Evolutionary conservation across 2,888 invertebrate species (phyloP), one percentile per base, ranked within the genome.

Genomic region (Drosophila fulvimacula): DNA sequence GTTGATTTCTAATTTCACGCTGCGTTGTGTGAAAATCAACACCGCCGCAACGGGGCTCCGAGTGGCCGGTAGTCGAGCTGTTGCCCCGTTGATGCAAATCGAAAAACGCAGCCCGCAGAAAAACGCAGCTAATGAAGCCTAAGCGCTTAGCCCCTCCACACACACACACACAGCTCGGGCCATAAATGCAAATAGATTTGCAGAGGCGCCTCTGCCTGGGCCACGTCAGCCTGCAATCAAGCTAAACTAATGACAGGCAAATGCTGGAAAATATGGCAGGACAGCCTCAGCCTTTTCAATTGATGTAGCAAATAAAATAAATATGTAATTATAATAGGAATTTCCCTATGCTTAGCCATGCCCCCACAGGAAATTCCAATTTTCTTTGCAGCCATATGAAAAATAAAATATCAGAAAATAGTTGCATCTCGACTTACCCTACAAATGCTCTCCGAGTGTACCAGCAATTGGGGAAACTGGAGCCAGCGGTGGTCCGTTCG

Each of bases 1-100:
- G 89, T 84, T 89, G 89, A 82, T 87, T 83, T 83, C 89, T 89
- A 83, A 83, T 83, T 83, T 90, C 90, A 90, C 90, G 90, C 77
- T 86, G 79, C 71, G 90, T 77, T 83, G 90, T 88, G 88, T 83
- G 90, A 90, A 90, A 90, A 79, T 90, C 89, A 86, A 78, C 88
- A 88, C 90, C 81, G 82, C 27, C 57, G 19, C 46, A 53, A 30
- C 51, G 51, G 38, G n/a, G 48, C 13, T 41, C 53, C 48, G 56
- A 42, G 24, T 38, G 13, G 21, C 34, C 21, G 39, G 38, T 15
- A 32, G 38, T 13, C 21, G 46, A 34, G 19, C 21, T 48, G 74
- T 27, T n/a, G n/a, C 46, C 27, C n/a, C 27, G 9, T 55, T 52
- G 65, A 64, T 68, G 73, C n/a, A 72, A 70, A 69, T 39, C 57